Evolutionary conservation across 2,797 vertebrate genomes (phyloP).

Genomic region (Lacerta viridis): DNA sequence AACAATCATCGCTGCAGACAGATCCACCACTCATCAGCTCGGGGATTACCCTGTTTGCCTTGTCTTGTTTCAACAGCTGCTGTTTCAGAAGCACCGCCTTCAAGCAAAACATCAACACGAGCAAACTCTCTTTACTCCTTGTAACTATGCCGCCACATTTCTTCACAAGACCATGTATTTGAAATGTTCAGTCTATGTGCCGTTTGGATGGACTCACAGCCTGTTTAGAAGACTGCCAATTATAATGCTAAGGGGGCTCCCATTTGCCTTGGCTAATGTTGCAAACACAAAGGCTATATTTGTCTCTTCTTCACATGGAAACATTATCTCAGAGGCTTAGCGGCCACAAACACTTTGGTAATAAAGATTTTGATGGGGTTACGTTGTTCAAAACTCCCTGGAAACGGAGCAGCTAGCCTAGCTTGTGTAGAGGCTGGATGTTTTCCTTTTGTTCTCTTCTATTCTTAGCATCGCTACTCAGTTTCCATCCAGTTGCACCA

Average conservation of each 20-base stretch:
- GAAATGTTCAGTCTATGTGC: slow-evolving; percentile 64
- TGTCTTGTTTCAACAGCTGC: slow-evolving; percentile 72
- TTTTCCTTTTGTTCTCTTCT: slow-evolving; percentile 57
- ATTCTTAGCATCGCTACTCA: slow-evolving; percentile 67
- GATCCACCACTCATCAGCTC: slow-evolving; percentile 59
- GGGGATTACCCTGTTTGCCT: slow-evolving; percentile 55
- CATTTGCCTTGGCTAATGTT: slow-evolving; percentile 66
- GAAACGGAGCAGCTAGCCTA: slow-evolving; percentile 50
- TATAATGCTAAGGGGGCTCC: slow-evolving; percentile 58
- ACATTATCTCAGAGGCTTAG: slow-evolving; percentile 62
- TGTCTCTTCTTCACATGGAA: slow-evolving; percentile 54
- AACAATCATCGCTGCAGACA: slow-evolving; percentile 46
- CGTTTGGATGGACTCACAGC: slow-evolving; percentile 57
- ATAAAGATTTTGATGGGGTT: slow-evolving; percentile 51
- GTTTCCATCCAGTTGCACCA: slow-evolving; percentile 62
- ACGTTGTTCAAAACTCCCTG: slow-evolving; percentile 63
- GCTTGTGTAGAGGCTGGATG: slow-evolving; percentile 43
- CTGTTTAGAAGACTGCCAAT: slow-evolving; percentile 61
- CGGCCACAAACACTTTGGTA: slow-evolving; percentile 63
- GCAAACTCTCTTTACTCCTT: slow-evolving; percentile 70
- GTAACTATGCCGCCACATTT: slow-evolving; percentile 58
- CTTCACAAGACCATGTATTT: slow-evolving; percentile 63
- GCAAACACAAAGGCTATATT: slow-evolving; percentile 64
- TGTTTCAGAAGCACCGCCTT: slow-evolving; percentile 66
- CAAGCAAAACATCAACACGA: slow-evolving; percentile 71